These are phyloP conservation scores for Saccostrea echinata DNA, from an alignment of 1,140 invertebrate genomes.

Conservation along the genomic window DNA sequence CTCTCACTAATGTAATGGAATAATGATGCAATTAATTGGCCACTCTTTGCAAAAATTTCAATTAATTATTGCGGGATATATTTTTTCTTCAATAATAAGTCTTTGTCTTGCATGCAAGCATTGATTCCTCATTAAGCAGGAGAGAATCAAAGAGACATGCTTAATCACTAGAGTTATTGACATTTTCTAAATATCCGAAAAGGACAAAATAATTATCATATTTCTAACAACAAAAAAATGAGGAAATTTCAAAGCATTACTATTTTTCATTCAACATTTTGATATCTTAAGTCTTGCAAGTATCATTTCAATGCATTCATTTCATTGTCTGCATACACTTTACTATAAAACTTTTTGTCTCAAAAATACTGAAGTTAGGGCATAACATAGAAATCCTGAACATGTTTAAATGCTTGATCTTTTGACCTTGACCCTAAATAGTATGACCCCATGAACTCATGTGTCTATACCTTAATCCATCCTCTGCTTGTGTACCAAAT, in stretches of 20 bases:
- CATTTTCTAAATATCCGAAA: neutral
- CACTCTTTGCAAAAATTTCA: constrained; percentile 32
- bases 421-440: too few species aligned
- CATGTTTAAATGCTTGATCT: too few species aligned
- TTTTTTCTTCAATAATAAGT: constrained; percentile 36
- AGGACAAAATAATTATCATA: constrained; percentile 20
- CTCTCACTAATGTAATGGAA: constrained; percentile 36
- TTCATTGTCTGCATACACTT: too few species aligned
- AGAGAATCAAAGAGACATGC: constrained; percentile 7
- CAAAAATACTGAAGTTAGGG: too few species aligned
- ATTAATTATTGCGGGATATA: constrained; percentile 35
- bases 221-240: neutral
- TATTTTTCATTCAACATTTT: neutral
- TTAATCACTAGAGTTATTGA: constrained; percentile 5
- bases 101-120: constrained; percentile 33
- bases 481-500: too few species aligned
- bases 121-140: constrained; percentile 23
- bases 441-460: too few species aligned
- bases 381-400: too few species aligned
- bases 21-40: constrained; percentile 39
- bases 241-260: too few species aligned
- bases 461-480: too few species aligned
- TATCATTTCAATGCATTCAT: too few species aligned
- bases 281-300: neutral
- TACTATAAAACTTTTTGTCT: too few species aligned